Evolutionary conservation across 1,140 invertebrate species (phyloP).

Genomic region (Tyrophagus putrescentiae): DNA sequence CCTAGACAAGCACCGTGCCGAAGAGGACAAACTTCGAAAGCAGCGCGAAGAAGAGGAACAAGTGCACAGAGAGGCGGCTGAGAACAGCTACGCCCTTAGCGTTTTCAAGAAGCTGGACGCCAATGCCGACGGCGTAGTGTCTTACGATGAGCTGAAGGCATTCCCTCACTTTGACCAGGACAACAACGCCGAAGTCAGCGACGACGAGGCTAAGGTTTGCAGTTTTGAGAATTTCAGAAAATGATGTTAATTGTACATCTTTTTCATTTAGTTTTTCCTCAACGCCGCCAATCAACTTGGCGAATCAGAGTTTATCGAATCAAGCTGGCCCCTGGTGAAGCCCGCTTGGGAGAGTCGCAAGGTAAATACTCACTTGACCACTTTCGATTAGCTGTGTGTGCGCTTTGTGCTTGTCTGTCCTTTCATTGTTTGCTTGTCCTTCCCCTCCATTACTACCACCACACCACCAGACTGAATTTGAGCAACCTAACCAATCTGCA

Average conservation of each 20-base stretch:
- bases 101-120: slow-evolving; percentile 58
- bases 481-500: background rate
- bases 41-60: slow-evolving; percentile 29
- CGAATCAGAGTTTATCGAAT: slow-evolving; percentile 49
- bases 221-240: background rate
- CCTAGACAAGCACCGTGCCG: slow-evolving; percentile 21
- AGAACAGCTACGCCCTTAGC: slow-evolving; percentile 44
- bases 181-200: slow-evolving; percentile 63
- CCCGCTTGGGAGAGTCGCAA: slow-evolving; percentile 56
- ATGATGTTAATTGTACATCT: slow-evolving; percentile 18
- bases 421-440: background rate
- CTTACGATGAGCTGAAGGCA: slow-evolving; percentile 58
- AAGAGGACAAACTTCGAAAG: slow-evolving; percentile 29
- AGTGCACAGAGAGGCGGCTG: slow-evolving; percentile 29
- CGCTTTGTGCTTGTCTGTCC: background rate
- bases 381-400: background rate
- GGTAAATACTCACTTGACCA: too few relatives aligned
- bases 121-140: slow-evolving; percentile 54
- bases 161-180: slow-evolving; percentile 68
- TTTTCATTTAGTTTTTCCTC: slow-evolving; percentile 46
- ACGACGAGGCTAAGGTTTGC: slow-evolving; percentile 59
- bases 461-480: background rate
- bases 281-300: slow-evolving; percentile 51
- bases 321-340: slow-evolving; percentile 58
- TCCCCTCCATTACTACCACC: background rate